Percentiles rank a stretch among this genome's conserved stretches.
phyloP scores from a whole-genome alignment of 1,140 invertebrate species.

The Galendromus occidentalis region DNA sequence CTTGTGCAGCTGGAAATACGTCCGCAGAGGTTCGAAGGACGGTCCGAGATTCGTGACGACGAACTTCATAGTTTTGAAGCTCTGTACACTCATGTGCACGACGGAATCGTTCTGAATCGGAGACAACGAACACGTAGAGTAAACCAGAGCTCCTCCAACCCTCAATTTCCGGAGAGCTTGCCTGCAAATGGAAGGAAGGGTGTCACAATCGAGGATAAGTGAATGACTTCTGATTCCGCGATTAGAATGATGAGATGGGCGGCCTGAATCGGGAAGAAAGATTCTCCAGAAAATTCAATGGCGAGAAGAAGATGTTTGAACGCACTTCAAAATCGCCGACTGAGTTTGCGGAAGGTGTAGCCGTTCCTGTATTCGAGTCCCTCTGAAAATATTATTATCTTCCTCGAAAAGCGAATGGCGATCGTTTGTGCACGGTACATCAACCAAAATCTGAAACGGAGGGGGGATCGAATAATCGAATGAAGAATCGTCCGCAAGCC shows the following conservation, averaged over 20 bases:
- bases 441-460: conserved; percentile 49
- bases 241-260: too few relatives aligned
- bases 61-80: conserved; percentile 31
- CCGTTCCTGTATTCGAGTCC: conserved; percentile 53
- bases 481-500: too few relatives aligned
- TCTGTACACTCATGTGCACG: conserved; percentile 59
- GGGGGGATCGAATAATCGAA: neutral
- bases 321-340: conserved; percentile 48
- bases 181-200: conserved; percentile 31
- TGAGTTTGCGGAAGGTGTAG: conserved; percentile 62
- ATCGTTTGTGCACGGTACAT: conserved; percentile 92
- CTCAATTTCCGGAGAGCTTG: conserved; percentile 42
- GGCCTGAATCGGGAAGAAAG: too few relatives aligned
- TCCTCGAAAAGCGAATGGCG: conserved; percentile 53
- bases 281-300: too few relatives aligned
- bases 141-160: conserved; percentile 66
- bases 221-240: too few relatives aligned
- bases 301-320: conserved; percentile 18
- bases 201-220: too few relatives aligned
- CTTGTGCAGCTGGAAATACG: conserved; percentile 36
- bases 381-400: conserved; percentile 76
- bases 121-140: conserved; percentile 82
- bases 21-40: conserved; percentile 39
- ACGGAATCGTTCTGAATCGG: conserved; percentile 93
- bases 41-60: conserved; percentile 44